Evolutionary conservation across 2,888 invertebrate species (phyloP).

Genomic region (Acronicta alni): DNA sequence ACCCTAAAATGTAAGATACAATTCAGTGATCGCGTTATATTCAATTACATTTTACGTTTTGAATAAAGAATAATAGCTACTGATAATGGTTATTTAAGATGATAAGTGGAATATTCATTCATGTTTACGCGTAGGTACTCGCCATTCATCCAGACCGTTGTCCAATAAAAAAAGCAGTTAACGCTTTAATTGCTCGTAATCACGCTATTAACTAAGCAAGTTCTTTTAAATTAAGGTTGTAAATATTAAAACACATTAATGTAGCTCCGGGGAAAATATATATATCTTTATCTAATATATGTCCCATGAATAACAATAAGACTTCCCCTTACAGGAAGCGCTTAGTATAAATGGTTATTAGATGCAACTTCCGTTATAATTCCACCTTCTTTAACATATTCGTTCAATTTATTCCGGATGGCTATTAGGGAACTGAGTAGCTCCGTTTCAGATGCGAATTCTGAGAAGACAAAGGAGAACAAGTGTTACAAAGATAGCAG

Average conservation of each 20-base stretch:
- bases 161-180: conserved; percentile 56
- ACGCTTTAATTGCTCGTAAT: conserved; percentile 65
- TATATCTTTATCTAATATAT: conserved; percentile 53
- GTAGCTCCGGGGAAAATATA: conserved; percentile 40
- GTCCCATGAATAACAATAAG: conserved; percentile 72
- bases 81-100: conserved; percentile 4
- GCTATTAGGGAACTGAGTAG: conserved; percentile 40
- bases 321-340: conserved; percentile 70
- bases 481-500: conserved; percentile 65
- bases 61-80: background rate
- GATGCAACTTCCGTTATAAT: conserved; percentile 72
- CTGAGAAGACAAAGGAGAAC: conserved; percentile 58
- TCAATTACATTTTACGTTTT: conserved; percentile 17
- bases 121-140: conserved; percentile 17
- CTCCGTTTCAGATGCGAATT: conserved; percentile 47
- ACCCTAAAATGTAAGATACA: conserved; percentile 21
- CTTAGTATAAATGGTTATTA: conserved; percentile 64
- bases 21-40: conserved; percentile 17
- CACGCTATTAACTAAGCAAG: conserved; percentile 64
- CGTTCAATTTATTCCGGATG: conserved; percentile 59
- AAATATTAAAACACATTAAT: conserved; percentile 59
- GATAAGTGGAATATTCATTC: conserved; percentile 9
- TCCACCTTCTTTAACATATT: conserved; percentile 64
- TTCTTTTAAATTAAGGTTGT: conserved; percentile 61
- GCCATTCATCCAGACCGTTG: conserved; percentile 25